These are phyloP conservation scores for Pocillopora meandrina DNA, from an alignment of 92 coral and sea anemone species.

Conservation along the genomic window DNA sequence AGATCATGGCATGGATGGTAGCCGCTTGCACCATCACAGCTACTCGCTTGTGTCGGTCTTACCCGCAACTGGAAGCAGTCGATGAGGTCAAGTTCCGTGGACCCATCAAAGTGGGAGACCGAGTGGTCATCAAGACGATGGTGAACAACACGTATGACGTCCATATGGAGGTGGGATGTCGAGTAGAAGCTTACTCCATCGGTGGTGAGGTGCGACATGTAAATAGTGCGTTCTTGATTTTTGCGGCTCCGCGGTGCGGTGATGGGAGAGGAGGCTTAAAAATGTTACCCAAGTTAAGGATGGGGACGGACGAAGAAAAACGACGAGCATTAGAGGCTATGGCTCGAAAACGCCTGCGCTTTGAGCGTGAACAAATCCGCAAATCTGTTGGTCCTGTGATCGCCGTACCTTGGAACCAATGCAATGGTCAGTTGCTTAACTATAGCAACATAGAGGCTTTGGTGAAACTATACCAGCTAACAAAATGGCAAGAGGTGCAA, in stretches of 20 bases:
- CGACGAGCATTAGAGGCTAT: conserved; percentile 65
- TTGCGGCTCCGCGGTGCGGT: conserved; percentile 44
- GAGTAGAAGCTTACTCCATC: conserved; percentile 72
- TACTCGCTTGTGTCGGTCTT: conserved; percentile 68
- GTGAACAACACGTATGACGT: conserved; percentile 72
- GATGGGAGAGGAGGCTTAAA: conserved; percentile 55
- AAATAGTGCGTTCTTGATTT: conserved; percentile 81
- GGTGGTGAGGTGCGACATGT: conserved; percentile 77
- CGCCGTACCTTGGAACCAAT: conserved; percentile 65
- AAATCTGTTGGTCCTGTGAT: conserved; percentile 76
- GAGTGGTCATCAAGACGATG: conserved; percentile 72
- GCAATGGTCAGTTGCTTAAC: conserved; percentile 60
- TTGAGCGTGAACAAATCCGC: conserved; percentile 67
- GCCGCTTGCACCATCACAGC: conserved; percentile 77
- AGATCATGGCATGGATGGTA: conserved; percentile 83
- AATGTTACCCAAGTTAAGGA: conserved; percentile 39
- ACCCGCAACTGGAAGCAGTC: conserved; percentile 61
- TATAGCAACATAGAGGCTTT: conserved; percentile 69
- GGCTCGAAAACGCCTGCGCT: conserved; percentile 57
- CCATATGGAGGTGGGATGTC: conserved; percentile 77
- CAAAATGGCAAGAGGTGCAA: conserved; percentile 65
- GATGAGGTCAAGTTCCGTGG: conserved; percentile 75
- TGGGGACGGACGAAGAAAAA: conserved; percentile 51
- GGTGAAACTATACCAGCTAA: conserved; percentile 57
- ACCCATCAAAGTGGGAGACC: conserved; percentile 73